Percentiles rank a stretch among this genome's conserved stretches.
Conservation (phyloP, 2,888 invertebrate genomes). For the Amphipoea lucens region DNA sequence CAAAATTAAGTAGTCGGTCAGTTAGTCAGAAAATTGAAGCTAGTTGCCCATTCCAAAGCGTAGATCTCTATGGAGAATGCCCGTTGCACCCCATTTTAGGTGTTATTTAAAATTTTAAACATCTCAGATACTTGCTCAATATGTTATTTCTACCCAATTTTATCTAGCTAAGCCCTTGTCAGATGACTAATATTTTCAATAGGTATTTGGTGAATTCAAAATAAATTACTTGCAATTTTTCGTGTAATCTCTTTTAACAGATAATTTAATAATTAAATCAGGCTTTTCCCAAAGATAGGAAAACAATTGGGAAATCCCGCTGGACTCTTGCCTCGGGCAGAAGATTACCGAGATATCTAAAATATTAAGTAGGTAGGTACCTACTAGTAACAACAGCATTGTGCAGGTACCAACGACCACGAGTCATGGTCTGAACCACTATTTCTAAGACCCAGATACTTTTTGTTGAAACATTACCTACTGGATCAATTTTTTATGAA, state of each 20-base stretch:
- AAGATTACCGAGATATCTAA: constrained; percentile 17
- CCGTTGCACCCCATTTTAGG: background rate
- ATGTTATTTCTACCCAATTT: background rate
- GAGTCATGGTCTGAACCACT: background rate
- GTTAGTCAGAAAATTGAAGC: too few relatives aligned
- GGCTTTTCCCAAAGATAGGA: constrained; percentile 31
- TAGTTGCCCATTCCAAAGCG: too few relatives aligned
- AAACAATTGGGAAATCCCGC: background rate
- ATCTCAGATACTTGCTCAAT: background rate
- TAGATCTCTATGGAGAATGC: too few relatives aligned
- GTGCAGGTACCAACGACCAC: background rate
- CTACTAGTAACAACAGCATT: background rate
- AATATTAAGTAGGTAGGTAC: background rate
- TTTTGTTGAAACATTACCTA: background rate
- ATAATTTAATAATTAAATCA: background rate
- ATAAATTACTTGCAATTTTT: background rate
- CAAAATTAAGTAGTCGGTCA: too few relatives aligned
- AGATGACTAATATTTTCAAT: background rate
- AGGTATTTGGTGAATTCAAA: background rate
- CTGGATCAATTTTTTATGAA: background rate
- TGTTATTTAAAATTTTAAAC: too few relatives aligned
- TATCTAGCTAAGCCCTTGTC: background rate
- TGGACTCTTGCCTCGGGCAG: constrained; percentile 2
- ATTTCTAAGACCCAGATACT: background rate
- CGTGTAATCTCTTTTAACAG: constrained; percentile 5